These are phyloP conservation scores for Ispidina lecontei DNA, from an alignment of 2,797 vertebrate species.

Conservation along the genomic window DNA sequence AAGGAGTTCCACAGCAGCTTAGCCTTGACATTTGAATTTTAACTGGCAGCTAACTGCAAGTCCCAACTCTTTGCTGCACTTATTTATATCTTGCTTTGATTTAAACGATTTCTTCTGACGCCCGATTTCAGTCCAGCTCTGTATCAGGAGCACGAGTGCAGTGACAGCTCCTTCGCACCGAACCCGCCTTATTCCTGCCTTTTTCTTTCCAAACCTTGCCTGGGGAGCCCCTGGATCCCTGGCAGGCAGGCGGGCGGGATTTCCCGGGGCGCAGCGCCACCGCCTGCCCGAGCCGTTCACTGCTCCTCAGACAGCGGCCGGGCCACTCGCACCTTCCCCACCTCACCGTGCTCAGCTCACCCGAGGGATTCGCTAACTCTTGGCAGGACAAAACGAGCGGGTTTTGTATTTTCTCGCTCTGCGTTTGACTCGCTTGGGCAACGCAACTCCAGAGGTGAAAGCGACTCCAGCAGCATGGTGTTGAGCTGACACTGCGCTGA, in stretches of 20 bases:
- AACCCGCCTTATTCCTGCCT: background rate
- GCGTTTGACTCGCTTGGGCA: background rate
- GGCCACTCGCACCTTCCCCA: accelerated
- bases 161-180: background rate
- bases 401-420: accelerated
- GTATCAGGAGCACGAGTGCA: too few species aligned
- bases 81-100: background rate
- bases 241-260: background rate
- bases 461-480: background rate
- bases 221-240: background rate
- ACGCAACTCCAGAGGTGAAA: background rate
- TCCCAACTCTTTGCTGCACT: background rate
- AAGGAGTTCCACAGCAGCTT: background rate
- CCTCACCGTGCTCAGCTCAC: too few species aligned
- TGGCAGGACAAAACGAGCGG: background rate
- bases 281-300: background rate
- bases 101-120: background rate
- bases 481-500: background rate
- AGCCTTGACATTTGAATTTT: background rate
- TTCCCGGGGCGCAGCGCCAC: conserved; percentile 42
- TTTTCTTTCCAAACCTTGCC: background rate
- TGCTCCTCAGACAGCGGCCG: accelerated
- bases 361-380: accelerated
- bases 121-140: background rate
- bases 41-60: accelerated